A percentile compares a stretch with the other conserved stretches of the same genome.
These are phyloP conservation scores for Mirza zaza DNA, from an alignment of 2,113 vertebrate species.

Conservation along the genomic window DNA sequence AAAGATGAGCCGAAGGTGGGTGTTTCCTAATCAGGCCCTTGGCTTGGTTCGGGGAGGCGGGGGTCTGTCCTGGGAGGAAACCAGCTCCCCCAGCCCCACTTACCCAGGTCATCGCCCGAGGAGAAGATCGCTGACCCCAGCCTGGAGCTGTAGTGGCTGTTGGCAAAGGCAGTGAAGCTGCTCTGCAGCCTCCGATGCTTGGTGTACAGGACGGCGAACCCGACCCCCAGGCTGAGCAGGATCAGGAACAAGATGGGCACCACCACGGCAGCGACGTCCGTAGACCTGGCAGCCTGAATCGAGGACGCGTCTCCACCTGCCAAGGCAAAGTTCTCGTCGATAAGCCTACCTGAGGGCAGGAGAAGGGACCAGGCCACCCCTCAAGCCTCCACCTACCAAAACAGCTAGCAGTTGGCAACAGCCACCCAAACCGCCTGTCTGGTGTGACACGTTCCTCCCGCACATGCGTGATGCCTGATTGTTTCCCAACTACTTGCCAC, in stretches of 20 bases:
- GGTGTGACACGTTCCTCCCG: background rate
- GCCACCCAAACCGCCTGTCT: background rate
- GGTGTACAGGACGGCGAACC: conserved; percentile 90
- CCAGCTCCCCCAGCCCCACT: background rate
- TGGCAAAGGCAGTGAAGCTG: conserved; percentile 96
- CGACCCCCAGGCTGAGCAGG: conserved; percentile 89
- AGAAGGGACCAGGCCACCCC: background rate
- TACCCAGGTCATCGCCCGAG: conserved; percentile 96
- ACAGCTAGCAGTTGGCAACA: background rate
- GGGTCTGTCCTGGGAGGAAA: accelerated
- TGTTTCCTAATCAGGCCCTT: background rate
- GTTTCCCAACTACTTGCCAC: background rate
- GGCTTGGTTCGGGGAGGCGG: background rate
- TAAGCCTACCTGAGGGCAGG: background rate
- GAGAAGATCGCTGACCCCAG: conserved; percentile 98
- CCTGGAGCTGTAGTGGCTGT: conserved; percentile 98
- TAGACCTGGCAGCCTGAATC: conserved; percentile 67
- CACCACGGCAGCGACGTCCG: conserved; percentile 92
- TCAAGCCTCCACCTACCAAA: background rate
- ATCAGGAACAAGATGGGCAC: conserved; percentile 96
- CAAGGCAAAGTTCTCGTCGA: background rate
- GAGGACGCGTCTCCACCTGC: conserved; percentile 71
- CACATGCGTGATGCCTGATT: background rate
- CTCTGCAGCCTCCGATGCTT: conserved; percentile 94
- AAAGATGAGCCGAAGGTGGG: background rate